These are phyloP conservation scores for Scaptodrosophila lebanonensis DNA, from an alignment of 1,140 invertebrate genomes.

Conservation along the genomic window DNA sequence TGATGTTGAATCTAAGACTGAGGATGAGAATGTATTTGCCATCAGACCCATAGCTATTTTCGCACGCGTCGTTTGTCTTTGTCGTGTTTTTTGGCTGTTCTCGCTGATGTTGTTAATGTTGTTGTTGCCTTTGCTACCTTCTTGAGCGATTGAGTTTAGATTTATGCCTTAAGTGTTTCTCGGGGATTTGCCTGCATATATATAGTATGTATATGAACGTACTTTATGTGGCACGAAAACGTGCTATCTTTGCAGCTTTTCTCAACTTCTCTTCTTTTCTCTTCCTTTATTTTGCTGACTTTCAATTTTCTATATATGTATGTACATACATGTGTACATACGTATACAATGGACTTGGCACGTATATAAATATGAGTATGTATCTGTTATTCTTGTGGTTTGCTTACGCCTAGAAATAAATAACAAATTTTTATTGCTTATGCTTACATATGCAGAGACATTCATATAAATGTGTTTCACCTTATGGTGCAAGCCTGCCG, in stretches of 20 bases:
- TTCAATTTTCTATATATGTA: too few relatives aligned
- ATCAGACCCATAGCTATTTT: slow-evolving; percentile 14
- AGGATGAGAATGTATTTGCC: slow-evolving; percentile 11
- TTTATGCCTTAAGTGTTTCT: slow-evolving; percentile 69
- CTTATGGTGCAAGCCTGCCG: slow-evolving; percentile 5
- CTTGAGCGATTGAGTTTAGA: slow-evolving; percentile 62
- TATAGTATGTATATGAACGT: too few relatives aligned
- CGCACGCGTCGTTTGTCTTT: slow-evolving; percentile 58
- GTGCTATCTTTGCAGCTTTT: too few relatives aligned
- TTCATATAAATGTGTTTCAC: too few relatives aligned
- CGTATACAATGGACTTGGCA: too few relatives aligned
- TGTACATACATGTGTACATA: too few relatives aligned
- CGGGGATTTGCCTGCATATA: slow-evolving; percentile 52
- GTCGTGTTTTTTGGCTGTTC: slow-evolving; percentile 15
- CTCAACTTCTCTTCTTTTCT: too few relatives aligned
- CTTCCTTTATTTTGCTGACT: too few relatives aligned
- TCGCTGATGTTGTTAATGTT: not conserved
- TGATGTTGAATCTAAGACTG: not conserved
- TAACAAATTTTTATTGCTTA: slow-evolving; percentile 11
- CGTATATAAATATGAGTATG: too few relatives aligned
- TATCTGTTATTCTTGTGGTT: too few relatives aligned
- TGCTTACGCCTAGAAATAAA: not conserved
- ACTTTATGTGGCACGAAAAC: too few relatives aligned
- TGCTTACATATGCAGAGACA: too few relatives aligned
- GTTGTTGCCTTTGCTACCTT: slow-evolving; percentile 13